Conservation (phyloP, 2,888 invertebrate species). For the Thalpophila matura region DNA sequence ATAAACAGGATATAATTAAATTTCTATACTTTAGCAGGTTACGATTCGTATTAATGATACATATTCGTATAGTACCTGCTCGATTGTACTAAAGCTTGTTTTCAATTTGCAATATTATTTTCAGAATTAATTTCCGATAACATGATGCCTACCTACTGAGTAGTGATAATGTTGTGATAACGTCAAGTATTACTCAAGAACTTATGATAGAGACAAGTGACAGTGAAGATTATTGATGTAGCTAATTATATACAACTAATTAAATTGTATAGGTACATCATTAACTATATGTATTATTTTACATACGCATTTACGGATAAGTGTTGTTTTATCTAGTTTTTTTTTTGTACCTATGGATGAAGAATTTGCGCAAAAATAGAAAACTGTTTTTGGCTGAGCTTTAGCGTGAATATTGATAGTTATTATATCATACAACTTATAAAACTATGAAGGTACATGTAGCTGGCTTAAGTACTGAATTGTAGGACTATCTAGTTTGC, state of each 20-base stretch:
- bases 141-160: slow-evolving; percentile 11
- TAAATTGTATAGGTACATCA: slow-evolving; percentile 25
- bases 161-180: slow-evolving; percentile 28
- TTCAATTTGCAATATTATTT: slow-evolving; percentile 28
- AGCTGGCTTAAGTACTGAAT: too few species aligned
- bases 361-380: not conserved
- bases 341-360: slow-evolving; percentile 1
- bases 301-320: slow-evolving; percentile 31
- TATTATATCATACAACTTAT: too few species aligned
- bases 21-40: too few species aligned
- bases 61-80: too few species aligned
- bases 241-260: slow-evolving; percentile 50
- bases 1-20: too few species aligned
- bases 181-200: slow-evolving; percentile 31
- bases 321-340: slow-evolving; percentile 4
- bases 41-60: not conserved
- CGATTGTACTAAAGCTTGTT: slow-evolving; percentile 3
- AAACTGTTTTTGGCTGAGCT: not conserved
- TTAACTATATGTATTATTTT: slow-evolving; percentile 23
- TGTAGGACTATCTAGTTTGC: too few species aligned
- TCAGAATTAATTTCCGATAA: slow-evolving; percentile 25
- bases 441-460: too few species aligned
- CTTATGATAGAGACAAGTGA: slow-evolving; percentile 26
- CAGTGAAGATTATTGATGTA: slow-evolving; percentile 34
- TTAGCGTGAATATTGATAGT: not conserved